Evolutionary conservation across 2,888 invertebrate species (phyloP), one percentile per base, ranked within the genome.

Genomic region (Microctonus aethiopoides): DNA sequence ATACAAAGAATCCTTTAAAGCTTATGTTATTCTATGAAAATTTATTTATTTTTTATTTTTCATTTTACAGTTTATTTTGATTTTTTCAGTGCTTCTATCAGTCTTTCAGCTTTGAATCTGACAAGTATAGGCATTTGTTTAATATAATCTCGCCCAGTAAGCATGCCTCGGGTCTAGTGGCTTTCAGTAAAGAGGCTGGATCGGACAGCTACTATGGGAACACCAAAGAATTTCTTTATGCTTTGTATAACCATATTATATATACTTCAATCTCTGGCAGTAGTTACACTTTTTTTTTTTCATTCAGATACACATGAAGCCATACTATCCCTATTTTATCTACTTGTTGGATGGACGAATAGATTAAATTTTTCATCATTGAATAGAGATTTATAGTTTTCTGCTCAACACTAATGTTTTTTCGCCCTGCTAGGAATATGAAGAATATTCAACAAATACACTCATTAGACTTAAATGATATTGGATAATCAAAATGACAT

Each of bases 201-300:
- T 61, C 60, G 65, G 70, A 70, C 74, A 68, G 34, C 67, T 70
- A 61, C 69, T 59, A 66, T 36, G 68, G 34, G 57, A 74, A 65
- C 69, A 59, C 57, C 54, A 66, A 73, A 70, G 74, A 74, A 75
- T 75, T 65, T 74, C 75, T 74, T 75, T 73, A 72, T 70, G 34
- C 72, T 72, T 67, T 66, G 73, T 65, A 51, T 62, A 60, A 68
- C 63, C 70, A 60, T 39, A 22, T 59, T 39, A 41, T 61, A 46
- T 16, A 46, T 46, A n/a, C 24, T n/a, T 32, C 39, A 24, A 56
- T 65, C 51, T 61, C 13, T 67, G 52, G 41, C 41, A 60, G 10
- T 36, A 22, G 16, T 57, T 63, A 46, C 66, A 41, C 24, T 60
- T 60, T 69, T 68, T 56, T 51, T 61, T 62, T 29, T 29, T 29